Evolutionary conservation across 2,113 vertebrate genomes (phyloP).

Genomic region (Hassar affinis): DNA sequence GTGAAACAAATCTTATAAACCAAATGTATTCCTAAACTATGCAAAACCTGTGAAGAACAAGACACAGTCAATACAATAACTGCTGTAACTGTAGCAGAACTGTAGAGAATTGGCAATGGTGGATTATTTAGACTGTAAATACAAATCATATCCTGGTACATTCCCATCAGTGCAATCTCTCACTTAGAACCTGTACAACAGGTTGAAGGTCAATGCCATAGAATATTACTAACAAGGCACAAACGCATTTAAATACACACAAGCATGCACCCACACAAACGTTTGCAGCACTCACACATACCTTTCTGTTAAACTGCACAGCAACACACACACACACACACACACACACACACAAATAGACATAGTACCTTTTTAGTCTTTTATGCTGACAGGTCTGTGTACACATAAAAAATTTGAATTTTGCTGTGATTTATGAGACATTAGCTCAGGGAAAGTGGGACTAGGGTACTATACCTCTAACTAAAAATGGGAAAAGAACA

Average conservation of each 20-base stretch:
- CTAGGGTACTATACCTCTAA: not conserved
- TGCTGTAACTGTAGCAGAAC: no score
- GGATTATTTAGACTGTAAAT: slow-evolving; percentile 27
- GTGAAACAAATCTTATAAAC: no score
- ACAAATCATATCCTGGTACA: slow-evolving; percentile 45
- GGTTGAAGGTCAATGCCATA: slow-evolving; percentile 57
- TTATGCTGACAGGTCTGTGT: not conserved
- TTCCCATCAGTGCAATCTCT: slow-evolving; percentile 46
- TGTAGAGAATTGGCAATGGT: slow-evolving; percentile 11
- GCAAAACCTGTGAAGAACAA: no score
- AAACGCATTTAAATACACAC: not conserved
- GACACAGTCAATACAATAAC: no score
- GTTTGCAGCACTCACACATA: slow-evolving; percentile 6
- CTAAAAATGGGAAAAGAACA: not conserved
- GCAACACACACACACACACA: not conserved
- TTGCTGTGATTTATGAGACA: not conserved
- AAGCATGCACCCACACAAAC: not conserved
- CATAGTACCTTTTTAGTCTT: not conserved
- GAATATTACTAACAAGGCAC: slow-evolving; percentile 9
- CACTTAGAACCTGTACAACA: slow-evolving; percentile 49
- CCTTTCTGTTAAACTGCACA: not conserved
- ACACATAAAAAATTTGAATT: not conserved
- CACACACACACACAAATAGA: not conserved
- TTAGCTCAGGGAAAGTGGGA: slow-evolving; percentile 20
- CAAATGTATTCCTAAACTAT: no score